Conservation (phyloP, 2,888 invertebrate genomes). For the Caenorhabditis wallacei region DNA sequence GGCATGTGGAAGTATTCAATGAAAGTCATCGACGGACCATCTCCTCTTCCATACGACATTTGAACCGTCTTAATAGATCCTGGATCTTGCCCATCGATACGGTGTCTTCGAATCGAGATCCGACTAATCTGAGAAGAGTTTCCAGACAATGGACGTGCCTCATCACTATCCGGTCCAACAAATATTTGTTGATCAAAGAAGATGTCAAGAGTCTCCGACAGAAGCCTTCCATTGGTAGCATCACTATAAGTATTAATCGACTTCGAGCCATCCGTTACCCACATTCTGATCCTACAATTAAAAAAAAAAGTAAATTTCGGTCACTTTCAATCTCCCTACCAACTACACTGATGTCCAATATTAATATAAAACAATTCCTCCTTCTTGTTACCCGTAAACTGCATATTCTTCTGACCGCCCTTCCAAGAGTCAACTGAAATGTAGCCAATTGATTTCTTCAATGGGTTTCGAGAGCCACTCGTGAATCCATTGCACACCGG, state of each 20-base stretch:
- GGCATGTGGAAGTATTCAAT: constrained; percentile 47
- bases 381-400: neutral
- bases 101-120: constrained; percentile 7
- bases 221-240: neutral
- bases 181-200: constrained; percentile 50
- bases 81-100: neutral
- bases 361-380: neutral
- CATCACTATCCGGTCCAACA: constrained; percentile 31
- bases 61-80: neutral
- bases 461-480: neutral
- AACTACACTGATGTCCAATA: constrained; percentile 32
- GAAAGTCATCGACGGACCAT: constrained; percentile 10
- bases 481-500: neutral
- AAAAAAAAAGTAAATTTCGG: no score
- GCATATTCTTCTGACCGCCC: neutral
- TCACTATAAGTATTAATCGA: neutral
- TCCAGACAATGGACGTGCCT: constrained; percentile 46
- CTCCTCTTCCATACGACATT: constrained; percentile 36
- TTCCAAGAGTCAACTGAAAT: constrained; percentile 33
- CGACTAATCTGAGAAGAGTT: constrained; percentile 25
- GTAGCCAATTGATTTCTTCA: constrained; percentile 7
- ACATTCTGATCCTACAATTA: constrained; percentile 26
- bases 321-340: neutral
- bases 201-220: constrained; percentile 28
- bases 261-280: neutral